phyloP scores from a whole-genome alignment of 64 coral and sea anemone species.

The Dendrophyllia cribrosa region DNA sequence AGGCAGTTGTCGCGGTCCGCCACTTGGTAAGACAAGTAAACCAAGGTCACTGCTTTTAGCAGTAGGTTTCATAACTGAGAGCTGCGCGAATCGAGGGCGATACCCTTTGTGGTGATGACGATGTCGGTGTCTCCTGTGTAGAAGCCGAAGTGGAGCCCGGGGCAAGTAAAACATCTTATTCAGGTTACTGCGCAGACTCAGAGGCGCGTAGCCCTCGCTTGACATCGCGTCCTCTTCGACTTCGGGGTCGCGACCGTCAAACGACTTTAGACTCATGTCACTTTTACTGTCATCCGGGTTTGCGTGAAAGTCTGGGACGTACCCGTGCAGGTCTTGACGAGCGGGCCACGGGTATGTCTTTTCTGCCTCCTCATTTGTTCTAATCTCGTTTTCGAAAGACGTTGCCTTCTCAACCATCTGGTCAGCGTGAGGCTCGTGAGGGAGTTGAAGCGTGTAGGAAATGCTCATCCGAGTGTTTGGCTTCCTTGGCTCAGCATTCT shows the following conservation, averaged over 20 bases:
- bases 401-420: background rate
- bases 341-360: constrained; percentile 20
- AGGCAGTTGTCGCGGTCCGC: background rate
- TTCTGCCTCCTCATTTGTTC: background rate
- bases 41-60: constrained; percentile 27
- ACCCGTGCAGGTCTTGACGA: background rate
- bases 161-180: background rate
- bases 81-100: background rate
- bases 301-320: background rate
- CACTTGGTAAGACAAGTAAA: constrained; percentile 20
- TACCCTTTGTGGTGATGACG: background rate
- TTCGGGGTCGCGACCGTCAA: background rate
- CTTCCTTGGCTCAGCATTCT: background rate
- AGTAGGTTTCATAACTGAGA: background rate
- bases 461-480: constrained; percentile 36
- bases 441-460: constrained; percentile 5
- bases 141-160: background rate
- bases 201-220: background rate
- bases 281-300: background rate
- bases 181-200: background rate
- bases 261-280: constrained; percentile 30
- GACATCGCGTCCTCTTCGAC: constrained; percentile 19
- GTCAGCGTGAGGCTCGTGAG: background rate
- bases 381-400: constrained; percentile 1
- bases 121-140: background rate